Percentiles rank a stretch among this genome's conserved stretches.
Evolutionary conservation across 1,140 invertebrate genomes (phyloP).

Genomic region (Aphaenogaster rudis): DNA sequence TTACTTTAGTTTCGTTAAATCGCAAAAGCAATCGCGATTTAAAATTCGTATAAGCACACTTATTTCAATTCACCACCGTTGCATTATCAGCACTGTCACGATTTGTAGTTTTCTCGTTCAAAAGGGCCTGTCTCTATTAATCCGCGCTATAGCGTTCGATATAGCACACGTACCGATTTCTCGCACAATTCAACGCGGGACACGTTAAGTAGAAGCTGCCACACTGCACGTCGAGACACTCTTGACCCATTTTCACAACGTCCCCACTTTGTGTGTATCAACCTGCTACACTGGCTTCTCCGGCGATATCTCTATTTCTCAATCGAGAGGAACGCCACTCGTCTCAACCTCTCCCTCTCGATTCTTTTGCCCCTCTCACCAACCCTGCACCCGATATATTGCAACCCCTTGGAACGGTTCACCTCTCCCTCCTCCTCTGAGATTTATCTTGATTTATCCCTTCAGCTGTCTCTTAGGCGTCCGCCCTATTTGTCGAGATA

Average conservation of each 20-base stretch:
- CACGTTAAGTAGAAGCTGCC: constrained; percentile 54
- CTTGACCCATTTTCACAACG: constrained; percentile 73
- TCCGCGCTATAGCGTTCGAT: neutral
- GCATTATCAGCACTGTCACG: neutral
- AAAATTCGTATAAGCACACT: neutral
- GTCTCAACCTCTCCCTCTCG: constrained; percentile 27
- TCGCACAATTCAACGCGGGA: constrained; percentile 42
- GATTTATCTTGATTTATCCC: constrained; percentile 50
- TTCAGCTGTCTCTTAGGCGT: constrained; percentile 1
- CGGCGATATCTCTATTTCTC: constrained; percentile 59
- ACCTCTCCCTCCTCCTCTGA: neutral
- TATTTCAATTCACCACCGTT: neutral
- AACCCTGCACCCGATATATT: constrained; percentile 1
- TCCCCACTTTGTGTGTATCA: constrained; percentile 71
- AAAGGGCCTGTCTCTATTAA: neutral
- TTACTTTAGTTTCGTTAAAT: neutral
- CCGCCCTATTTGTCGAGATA: constrained; percentile 21
- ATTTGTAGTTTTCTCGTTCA: neutral
- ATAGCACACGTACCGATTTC: constrained; percentile 4
- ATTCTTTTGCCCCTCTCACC: constrained; percentile 8
- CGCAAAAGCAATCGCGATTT: neutral
- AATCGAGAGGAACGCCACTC: constrained; percentile 54
- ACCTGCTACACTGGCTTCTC: constrained; percentile 62
- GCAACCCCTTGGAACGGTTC: constrained; percentile 5
- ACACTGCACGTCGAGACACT: constrained; percentile 64